These are phyloP conservation scores for Polyommatus iphigenia DNA, from an alignment of 2,888 invertebrate species.

Conservation along the genomic window DNA sequence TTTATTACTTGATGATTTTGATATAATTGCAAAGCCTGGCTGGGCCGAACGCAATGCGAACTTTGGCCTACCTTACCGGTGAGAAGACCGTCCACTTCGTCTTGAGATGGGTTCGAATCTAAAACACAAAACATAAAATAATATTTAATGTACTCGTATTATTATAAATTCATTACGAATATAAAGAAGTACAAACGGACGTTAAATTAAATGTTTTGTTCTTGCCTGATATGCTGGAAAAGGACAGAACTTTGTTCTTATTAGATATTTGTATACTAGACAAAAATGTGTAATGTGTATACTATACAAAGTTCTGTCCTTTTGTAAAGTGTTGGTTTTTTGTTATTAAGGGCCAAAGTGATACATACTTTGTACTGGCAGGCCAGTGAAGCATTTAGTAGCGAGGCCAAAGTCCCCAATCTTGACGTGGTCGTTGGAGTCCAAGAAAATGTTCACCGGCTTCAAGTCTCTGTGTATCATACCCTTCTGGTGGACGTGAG, in stretches of 20 bases:
- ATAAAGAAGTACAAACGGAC: neutral
- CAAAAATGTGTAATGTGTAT: too few species aligned
- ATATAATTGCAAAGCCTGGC: neutral
- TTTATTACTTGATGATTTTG: neutral
- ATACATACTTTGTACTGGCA: conserved; percentile 68
- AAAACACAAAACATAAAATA: conserved; percentile 43
- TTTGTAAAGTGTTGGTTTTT: too few species aligned
- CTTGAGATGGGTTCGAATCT: conserved; percentile 59
- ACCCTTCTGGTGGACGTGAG: conserved; percentile 95
- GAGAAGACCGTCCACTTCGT: conserved; percentile 67
- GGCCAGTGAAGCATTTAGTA: conserved; percentile 82
- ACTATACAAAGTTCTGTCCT: too few species aligned
- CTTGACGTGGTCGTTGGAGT: conserved; percentile 96
- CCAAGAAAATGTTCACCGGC: conserved; percentile 96
- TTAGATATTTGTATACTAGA: too few species aligned
- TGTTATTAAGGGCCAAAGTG: too few species aligned
- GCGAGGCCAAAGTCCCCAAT: conserved; percentile 99
- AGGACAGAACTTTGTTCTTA: too few species aligned
- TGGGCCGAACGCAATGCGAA: neutral
- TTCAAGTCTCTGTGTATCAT: conserved; percentile 93
- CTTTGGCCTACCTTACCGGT: conserved; percentile 50
- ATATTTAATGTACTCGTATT: too few species aligned
- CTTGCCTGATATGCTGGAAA: too few species aligned
- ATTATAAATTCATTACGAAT: neutral
- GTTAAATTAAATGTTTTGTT: too few species aligned